Percentiles rank a stretch among this genome's conserved stretches.
Evolutionary conservation across 2,888 invertebrate species (phyloP).

Genomic region (Ochropacha duplaris): DNA sequence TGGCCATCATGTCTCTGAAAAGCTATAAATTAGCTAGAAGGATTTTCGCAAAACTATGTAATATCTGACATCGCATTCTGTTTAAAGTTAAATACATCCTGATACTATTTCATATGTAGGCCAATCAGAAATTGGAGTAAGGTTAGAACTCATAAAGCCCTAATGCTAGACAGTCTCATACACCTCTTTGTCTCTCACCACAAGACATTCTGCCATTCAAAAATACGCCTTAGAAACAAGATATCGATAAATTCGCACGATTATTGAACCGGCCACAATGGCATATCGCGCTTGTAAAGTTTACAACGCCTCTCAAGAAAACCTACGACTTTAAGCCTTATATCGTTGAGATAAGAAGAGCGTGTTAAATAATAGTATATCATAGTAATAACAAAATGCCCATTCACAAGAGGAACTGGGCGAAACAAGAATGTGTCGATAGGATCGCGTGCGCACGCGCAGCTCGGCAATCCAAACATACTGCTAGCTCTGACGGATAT

Average conservation of each 20-base stretch:
- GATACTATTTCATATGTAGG: too few species aligned
- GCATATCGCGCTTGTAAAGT: background rate
- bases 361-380: background rate
- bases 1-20: background rate
- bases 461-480: slow-evolving; percentile 1
- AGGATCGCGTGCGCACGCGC: slow-evolving; percentile 20
- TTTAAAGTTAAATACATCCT: too few species aligned
- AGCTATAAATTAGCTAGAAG: background rate
- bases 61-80: too few species aligned
- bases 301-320: background rate
- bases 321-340: background rate
- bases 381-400: slow-evolving; percentile 6
- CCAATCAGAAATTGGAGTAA: background rate
- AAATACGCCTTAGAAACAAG: background rate
- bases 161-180: background rate
- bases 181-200: background rate
- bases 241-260: background rate
- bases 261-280: background rate
- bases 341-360: background rate
- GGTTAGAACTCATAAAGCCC: background rate
- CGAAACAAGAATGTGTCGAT: slow-evolving; percentile 26
- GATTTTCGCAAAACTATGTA: too few species aligned
- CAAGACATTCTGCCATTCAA: background rate
- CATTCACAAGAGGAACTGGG: slow-evolving; percentile 6
- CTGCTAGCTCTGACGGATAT: slow-evolving; percentile 18